Percentiles rank a stretch among this genome's conserved stretches.
phyloP scores from a whole-genome alignment of 2,888 invertebrate genomes.

The Teleogryllus oceanicus region DNA sequence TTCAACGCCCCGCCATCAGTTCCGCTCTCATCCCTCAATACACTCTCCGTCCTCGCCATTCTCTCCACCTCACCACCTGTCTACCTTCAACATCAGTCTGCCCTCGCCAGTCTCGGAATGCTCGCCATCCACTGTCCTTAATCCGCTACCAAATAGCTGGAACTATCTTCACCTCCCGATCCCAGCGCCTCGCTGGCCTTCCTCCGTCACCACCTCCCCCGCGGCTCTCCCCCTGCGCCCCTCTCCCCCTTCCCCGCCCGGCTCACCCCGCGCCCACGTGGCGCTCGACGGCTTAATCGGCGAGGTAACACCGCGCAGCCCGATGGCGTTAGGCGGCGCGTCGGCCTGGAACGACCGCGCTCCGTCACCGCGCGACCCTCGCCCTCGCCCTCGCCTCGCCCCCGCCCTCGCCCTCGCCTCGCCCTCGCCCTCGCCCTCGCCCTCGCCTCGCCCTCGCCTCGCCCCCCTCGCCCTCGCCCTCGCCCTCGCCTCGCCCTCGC shows the following conservation, averaged over 20 bases:
- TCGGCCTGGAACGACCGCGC: background rate
- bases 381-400: no score
- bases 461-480: background rate
- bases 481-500: background rate
- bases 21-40: background rate
- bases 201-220: background rate
- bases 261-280: background rate
- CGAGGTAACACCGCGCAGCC: background rate
- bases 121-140: background rate
- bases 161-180: background rate
- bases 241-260: background rate
- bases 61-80: background rate
- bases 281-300: background rate
- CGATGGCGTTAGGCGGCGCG: conserved; percentile 18
- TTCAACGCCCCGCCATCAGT: no score
- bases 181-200: background rate
- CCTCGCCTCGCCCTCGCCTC: background rate
- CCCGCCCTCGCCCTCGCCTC: no score
- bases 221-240: background rate
- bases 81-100: background rate
- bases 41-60: background rate
- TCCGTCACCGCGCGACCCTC: background rate
- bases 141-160: background rate
- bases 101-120: background rate
- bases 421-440: background rate